Conservation (phyloP, 2,888 invertebrate species). For the Chalcosyrphus nemorum region DNA sequence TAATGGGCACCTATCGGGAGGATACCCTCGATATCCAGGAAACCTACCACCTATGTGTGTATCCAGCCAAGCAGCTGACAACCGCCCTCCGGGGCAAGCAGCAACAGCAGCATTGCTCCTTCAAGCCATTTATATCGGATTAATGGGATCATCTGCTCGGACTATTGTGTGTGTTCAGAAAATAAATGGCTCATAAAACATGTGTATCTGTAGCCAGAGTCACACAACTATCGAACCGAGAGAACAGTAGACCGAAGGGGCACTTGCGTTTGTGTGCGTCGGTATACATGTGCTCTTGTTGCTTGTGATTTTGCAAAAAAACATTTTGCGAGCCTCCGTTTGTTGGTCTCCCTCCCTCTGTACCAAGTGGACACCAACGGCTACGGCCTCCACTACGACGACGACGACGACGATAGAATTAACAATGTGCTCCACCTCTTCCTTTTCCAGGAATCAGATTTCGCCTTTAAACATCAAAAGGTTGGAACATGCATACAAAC, state of each 20-base stretch:
- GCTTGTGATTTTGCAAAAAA: slow-evolving; percentile 18
- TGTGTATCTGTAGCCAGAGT: slow-evolving; percentile 47
- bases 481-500: background rate
- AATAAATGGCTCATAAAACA: slow-evolving; percentile 79
- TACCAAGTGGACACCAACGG: background rate
- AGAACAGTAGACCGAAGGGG: background rate
- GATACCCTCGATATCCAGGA: slow-evolving; percentile 5
- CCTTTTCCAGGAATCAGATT: slow-evolving; percentile 25
- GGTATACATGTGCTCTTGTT: slow-evolving; percentile 24
- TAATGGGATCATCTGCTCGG: slow-evolving; percentile 65
- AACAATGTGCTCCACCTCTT: slow-evolving; percentile 22
- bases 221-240: slow-evolving; percentile 6
- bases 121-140: slow-evolving; percentile 63
- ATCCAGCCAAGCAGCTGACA: slow-evolving; percentile 52
- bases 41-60: slow-evolving; percentile 18
- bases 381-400: slow-evolving; percentile 1
- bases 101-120: slow-evolving; percentile 27
- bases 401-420: slow-evolving; percentile 37
- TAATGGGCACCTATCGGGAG: slow-evolving; percentile 52
- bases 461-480: slow-evolving; percentile 54
- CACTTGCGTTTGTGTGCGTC: background rate
- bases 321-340: slow-evolving; percentile 20
- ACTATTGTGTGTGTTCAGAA: slow-evolving; percentile 75
- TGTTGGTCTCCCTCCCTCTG: background rate
- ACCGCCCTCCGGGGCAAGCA: slow-evolving; percentile 32